Evolutionary conservation across 2,113 vertebrate genomes (phyloP), one percentile per base, ranked within the genome.

Genomic region (Cebidichthys violaceus): DNA sequence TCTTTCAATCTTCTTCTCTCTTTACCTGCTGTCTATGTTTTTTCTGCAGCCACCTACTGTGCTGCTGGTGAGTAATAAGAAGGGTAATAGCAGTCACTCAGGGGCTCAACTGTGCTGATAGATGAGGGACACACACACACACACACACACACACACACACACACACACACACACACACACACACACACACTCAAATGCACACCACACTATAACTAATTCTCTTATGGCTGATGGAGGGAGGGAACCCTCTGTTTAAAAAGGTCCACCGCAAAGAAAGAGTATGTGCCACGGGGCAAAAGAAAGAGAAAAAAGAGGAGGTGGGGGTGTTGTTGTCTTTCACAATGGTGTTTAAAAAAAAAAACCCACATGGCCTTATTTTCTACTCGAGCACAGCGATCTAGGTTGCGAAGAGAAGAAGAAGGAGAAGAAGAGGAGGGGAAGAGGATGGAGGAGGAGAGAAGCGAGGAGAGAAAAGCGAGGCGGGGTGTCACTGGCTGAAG

Each of bases 151-250:
- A 55, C 76, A 55, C 72, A 66, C 60, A 61, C 74, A 64, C 68
- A 52, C 73, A 72, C 66, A 50, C 72, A 33, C 83, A 57, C 71
- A 55, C 76, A 55, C 72, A 66, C 60, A 61, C 75, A 65, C 68
- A 52, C 73, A 72, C 67, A 50, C 72, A 9, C 50, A 18, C 31
- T 31, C 60, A 41, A 6, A 65, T 13, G 24, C 89, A 90, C 88
- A 80, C 54, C n/a, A 39, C 70, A 87, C 89, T 89, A 88, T 82
- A 83, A 76, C 91, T 87, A 93, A 94, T 94, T 85, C 60, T 88
- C 75, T 84, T 82, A 86, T 77, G 75, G 75, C 65, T 29, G 62
- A 69, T n/a, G 65, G 50, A 82, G 76, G 50, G 77, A 86, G 75
- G 39, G 70, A 41, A 67, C 60, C 33, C 20, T 84, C 52, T 33